These are phyloP conservation scores for Myiagra hebetior DNA, from an alignment of 2,113 vertebrate species.

Conservation along the genomic window DNA sequence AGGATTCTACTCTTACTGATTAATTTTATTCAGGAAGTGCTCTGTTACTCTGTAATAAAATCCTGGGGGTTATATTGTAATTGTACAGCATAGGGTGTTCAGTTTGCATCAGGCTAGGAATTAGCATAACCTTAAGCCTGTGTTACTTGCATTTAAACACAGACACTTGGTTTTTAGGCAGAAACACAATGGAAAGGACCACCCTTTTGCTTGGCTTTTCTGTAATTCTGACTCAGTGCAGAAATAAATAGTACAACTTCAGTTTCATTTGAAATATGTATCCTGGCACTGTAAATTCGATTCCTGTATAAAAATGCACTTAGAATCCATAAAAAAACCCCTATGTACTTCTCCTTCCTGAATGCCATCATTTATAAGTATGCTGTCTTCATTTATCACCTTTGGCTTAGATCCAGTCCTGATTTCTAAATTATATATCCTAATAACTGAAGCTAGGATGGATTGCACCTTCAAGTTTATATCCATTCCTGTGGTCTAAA, in stretches of 20 bases:
- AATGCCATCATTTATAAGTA: background rate
- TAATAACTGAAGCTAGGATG: slow-evolving; percentile 30
- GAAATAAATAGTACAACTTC: background rate
- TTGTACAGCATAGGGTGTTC: background rate
- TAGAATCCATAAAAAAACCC: background rate
- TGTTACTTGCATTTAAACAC: background rate
- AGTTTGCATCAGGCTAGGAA: background rate
- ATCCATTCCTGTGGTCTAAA: slow-evolving; percentile 31
- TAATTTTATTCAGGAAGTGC: background rate
- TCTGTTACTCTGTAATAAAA: background rate
- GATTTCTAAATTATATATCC: slow-evolving; percentile 41
- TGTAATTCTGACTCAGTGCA: background rate
- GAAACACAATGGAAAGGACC: background rate
- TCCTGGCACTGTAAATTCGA: background rate
- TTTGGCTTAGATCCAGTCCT: slow-evolving; percentile 18
- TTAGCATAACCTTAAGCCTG: background rate
- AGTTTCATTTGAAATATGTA: background rate
- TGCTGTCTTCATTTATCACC: slow-evolving; percentile 22
- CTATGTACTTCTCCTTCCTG: background rate
- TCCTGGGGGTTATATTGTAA: background rate
- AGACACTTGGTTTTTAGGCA: background rate
- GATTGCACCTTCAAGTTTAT: slow-evolving; percentile 22
- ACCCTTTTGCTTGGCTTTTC: background rate
- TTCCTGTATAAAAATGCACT: background rate
- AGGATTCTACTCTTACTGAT: slow-evolving; percentile 1